Evolutionary conservation across 2,888 invertebrate genomes (phyloP), one percentile per base, ranked within the genome.

Genomic region (Rutpela maculata): DNA sequence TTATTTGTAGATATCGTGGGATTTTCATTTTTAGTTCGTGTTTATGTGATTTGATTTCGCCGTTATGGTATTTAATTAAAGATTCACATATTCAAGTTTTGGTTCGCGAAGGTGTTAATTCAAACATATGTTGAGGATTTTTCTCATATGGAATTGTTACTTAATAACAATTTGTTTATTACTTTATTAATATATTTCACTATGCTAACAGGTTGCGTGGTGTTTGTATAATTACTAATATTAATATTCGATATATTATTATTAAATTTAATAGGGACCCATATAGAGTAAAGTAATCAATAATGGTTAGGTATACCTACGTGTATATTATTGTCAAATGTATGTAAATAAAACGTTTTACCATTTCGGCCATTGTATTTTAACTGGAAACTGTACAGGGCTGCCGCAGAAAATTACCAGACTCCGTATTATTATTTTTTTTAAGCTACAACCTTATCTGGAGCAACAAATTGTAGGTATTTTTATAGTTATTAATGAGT

Each of bases 1-100:
- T 78, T 86, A 87, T 86, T 85, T 82, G 87, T 84, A 81, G 72
- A 83, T 82, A 80, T 79, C 85, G 87, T 87, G 86, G 87, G 88
- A 80, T 81, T 83, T 74, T 80, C 82, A 82, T 85, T 83, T 84
- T 84, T 81, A 76, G 65, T 57, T 76, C 80, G 72, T 78, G 78
- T 79, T 79, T 80, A 80, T 80, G 76, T 79, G 82, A 80, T 76
- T 78, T 77, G 79, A 79, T 78, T 78, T 79, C 35, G 78, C 74
- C 78, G 78, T 79, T 81, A 77, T 72, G 75, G 75, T 74, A 74
- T 67, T 76, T 72, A 77, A 81, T 82, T 82, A 81, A 78, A 73
- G 81, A 83, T 81, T 81, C 80, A 80, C 71, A 67, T 75, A 74
- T 71, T 71, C 67, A 67, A 56, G 67, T 67, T 67, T 67, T 55